Evolutionary conservation across 1,140 invertebrate species (phyloP), one percentile per base, ranked within the genome.

Genomic region (Temnothorax curvispinosus): DNA sequence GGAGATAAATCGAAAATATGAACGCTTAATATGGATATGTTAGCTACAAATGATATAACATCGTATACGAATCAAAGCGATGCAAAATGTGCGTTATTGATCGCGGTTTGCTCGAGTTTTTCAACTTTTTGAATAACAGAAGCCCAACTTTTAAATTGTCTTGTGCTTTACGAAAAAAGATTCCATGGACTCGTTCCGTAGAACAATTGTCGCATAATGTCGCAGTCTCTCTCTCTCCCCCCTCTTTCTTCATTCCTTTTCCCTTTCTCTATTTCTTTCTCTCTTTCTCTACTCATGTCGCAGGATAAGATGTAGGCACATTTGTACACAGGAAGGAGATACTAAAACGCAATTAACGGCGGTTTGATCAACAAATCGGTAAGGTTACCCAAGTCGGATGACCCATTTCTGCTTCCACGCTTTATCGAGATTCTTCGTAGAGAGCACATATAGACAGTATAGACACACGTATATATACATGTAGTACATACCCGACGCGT

Each of bases 281-380:
- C 6, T 64, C 18, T 80, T 44, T 67, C 21, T 52, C 38, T 82
- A 38, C 54, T 65, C 67, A 67, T 74, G 18, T 54, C 85, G 47
- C 54, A 76, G 54, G 52, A 76, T 35, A 44, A 71, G 74, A 88
- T 41, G 35, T 77, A 86, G 50, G 15, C 74, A 85, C 27, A 27
- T 27, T 27, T 32, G 9, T 56, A 27, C 13, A 13, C 72, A 60
- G 76, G 87, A 82, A 82, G 65, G 47, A 64, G 81, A 80, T 62
- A n/a, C 50, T 58, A 47, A 82, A 52, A 21, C 11, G 32, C 72
- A 65, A 77, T 27, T 47, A 85, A 32, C 35, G 15, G 60, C 44
- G 35, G 41, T 56, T 18, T 52, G 47, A 64, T 32, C 81, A 80
- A 86, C 75, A 41, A 89, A 85, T 88, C 56, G 89, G 88, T 90